Evolutionary conservation across 2,888 invertebrate genomes (phyloP).

Genomic region (Pelosia muscerda): DNA sequence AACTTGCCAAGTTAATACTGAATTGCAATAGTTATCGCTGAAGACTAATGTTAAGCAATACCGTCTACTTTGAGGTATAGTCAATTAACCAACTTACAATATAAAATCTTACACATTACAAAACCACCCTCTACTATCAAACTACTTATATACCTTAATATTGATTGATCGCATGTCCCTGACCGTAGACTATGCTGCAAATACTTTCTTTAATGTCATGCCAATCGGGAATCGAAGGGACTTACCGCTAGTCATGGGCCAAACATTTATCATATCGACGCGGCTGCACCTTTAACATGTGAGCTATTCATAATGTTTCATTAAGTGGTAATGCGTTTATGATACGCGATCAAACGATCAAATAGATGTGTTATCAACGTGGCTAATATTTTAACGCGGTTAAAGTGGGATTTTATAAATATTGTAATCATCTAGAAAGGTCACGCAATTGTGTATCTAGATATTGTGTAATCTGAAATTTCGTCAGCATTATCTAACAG

Average conservation of each 20-base stretch:
- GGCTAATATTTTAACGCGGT: slow-evolving; percentile 19
- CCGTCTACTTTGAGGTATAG: background rate
- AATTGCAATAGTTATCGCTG: background rate
- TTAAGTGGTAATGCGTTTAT: slow-evolving; percentile 80
- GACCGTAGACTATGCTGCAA: slow-evolving; percentile 48
- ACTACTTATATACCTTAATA: slow-evolving; percentile 53
- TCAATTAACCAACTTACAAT: background rate
- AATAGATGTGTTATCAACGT: slow-evolving; percentile 33
- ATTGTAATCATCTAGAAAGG: background rate
- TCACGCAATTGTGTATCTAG: background rate
- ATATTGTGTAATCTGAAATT: background rate
- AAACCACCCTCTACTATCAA: slow-evolving; percentile 28
- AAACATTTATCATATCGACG: slow-evolving; percentile 81
- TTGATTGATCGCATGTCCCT: slow-evolving; percentile 60
- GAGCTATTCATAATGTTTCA: slow-evolving; percentile 84
- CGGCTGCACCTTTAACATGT: slow-evolving; percentile 80
- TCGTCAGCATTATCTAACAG: background rate
- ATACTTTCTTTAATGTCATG: slow-evolving; percentile 66
- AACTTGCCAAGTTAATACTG: background rate
- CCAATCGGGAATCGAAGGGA: slow-evolving; percentile 75
- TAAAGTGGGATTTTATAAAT: slow-evolving; percentile 2
- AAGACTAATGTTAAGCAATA: background rate
- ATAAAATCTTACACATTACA: background rate
- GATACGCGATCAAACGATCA: slow-evolving; percentile 59
- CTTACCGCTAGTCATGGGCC: slow-evolving; percentile 76